Evolutionary conservation across 1,140 invertebrate genomes (phyloP), one percentile per base, ranked within the genome.

Genomic region (Procambarus clarkii): DNA sequence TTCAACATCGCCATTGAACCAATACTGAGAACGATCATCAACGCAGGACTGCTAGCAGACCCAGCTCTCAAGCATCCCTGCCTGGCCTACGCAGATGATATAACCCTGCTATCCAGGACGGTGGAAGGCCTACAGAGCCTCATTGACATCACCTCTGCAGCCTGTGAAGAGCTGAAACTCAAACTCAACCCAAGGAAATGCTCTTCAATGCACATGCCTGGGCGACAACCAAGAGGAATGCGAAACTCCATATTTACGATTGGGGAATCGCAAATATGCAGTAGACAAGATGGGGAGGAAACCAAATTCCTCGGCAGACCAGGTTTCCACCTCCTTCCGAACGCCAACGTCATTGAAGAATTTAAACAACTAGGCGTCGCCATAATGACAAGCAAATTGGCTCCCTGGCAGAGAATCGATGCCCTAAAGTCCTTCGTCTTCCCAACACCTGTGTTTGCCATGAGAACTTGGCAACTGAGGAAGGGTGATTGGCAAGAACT

Each of bases 31-130:
- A 34, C 34, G 1, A 34, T 34, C 34, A 34, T 34, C 34, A 34
- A 34, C 34, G 34, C 34, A 0, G 34, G 34, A 34, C 64, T 44
- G 44, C 3, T 2, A 8, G 46, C 46, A 86, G 34, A 86, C 64
- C 54, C 54, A 2, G 9, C n/a, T 4, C 64, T 34, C 54, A n/a
- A 64, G 8, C 83, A 86, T 54, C 83, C 64, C n/a, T 86, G 83
- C 83, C 60, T 86, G 0, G 83, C 83, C 21, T 69, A 86, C 15
- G 54, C 83, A 2, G 83, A 86, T 18, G 54, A 86, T 58, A 24
- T 86, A 8, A 69, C 54, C 8, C 5, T 54, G 11, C 11, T 11
- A 54, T 11, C 50, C 50, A 54, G 60, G 46, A 60, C 50, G 0
- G 24, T 54, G 7, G 83, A 24, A 2, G 7, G 3, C 54, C 58